A percentile compares a stretch with the other conserved stretches of the same genome.
phyloP scores from a whole-genome alignment of 2,797 vertebrate genomes.

The Aldrovandia affinis region DNA sequence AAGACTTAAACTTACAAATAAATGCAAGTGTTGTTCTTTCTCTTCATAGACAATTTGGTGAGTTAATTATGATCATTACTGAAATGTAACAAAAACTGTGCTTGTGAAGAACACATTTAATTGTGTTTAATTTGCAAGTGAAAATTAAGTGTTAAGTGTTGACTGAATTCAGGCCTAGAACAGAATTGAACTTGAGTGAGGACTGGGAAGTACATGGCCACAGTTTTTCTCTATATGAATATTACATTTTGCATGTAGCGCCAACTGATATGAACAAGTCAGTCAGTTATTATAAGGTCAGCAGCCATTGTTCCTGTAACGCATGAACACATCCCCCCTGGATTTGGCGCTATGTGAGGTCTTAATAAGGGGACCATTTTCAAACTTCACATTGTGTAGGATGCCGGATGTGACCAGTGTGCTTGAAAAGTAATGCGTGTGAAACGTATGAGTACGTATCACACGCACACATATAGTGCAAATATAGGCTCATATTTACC shows the following conservation, averaged over 20 bases:
- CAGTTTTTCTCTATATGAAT: not conserved
- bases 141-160: not conserved
- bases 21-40: not conserved
- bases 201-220: not conserved
- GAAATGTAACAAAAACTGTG: not conserved
- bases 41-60: not conserved
- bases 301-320: not conserved
- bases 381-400: too few relatives aligned
- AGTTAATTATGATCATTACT: not conserved
- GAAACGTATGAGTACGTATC: too few relatives aligned
- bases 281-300: not conserved
- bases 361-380: too few relatives aligned
- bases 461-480: too few relatives aligned
- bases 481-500: too few relatives aligned
- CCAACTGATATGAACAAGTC: not conserved
- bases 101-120: not conserved
- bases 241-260: too few relatives aligned
- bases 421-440: too few relatives aligned
- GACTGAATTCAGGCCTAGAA: not conserved
- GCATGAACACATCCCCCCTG: too few relatives aligned
- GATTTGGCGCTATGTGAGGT: too few relatives aligned
- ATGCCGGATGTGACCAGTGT: too few relatives aligned
- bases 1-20: not conserved
- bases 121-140: not conserved
- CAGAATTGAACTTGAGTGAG: not conserved